Percentiles rank a stretch among this genome's conserved stretches.
phyloP scores from a whole-genome alignment of 2,888 invertebrate species.

The Omphaloscelis lunosa region DNA sequence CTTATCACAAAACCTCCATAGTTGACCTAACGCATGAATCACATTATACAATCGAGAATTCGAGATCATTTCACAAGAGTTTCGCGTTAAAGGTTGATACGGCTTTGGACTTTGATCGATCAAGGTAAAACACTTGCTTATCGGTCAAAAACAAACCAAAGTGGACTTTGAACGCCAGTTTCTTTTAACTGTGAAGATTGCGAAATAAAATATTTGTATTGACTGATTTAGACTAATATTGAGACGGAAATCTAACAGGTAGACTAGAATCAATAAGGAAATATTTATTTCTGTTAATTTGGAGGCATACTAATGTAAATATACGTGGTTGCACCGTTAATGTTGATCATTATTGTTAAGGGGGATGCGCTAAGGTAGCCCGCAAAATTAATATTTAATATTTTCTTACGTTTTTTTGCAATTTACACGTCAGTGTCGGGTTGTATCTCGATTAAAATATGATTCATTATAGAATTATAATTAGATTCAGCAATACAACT shows the following conservation, averaged over 20 bases:
- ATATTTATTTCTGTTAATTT: slow-evolving; percentile 26
- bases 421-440: too few species aligned
- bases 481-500: too few species aligned
- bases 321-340: slow-evolving; percentile 10
- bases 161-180: slow-evolving; percentile 29
- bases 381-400: too few species aligned
- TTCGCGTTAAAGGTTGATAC: slow-evolving; percentile 29
- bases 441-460: too few species aligned
- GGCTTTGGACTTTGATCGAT: slow-evolving; percentile 58
- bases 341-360: background rate
- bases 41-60: slow-evolving; percentile 17
- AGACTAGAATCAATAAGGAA: slow-evolving; percentile 45
- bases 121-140: slow-evolving; percentile 28
- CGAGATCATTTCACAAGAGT: slow-evolving; percentile 34
- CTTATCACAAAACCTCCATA: slow-evolving; percentile 11
- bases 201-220: slow-evolving; percentile 38
- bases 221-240: slow-evolving; percentile 45
- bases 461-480: too few species aligned
- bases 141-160: background rate
- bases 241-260: slow-evolving; percentile 44
- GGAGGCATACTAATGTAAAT: background rate
- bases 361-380: too few species aligned
- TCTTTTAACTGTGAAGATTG: slow-evolving; percentile 19
- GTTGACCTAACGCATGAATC: slow-evolving; percentile 30
- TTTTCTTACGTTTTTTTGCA: too few species aligned